Percentiles rank a stretch among this genome's conserved stretches.
Evolutionary conservation across 2,888 invertebrate genomes (phyloP).

Genomic region (Eupithecia inturbata): DNA sequence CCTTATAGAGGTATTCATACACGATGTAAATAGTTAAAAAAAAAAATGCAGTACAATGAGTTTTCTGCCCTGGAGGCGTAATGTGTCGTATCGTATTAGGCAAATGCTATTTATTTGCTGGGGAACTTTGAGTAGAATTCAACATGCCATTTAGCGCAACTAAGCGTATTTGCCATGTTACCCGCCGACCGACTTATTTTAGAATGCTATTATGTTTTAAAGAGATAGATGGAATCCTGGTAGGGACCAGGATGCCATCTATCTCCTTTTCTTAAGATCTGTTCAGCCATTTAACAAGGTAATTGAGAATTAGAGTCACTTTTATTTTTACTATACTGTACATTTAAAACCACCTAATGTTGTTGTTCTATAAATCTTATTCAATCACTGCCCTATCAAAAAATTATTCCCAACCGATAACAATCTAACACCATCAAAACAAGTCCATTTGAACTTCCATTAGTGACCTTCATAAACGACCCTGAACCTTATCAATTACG

Average conservation of each 20-base stretch:
- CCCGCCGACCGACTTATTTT: no score
- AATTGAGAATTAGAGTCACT: no score
- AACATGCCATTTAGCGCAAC: not conserved
- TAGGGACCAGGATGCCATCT: no score
- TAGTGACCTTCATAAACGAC: slow-evolving; percentile 27
- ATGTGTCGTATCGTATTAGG: not conserved
- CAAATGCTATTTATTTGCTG: not conserved
- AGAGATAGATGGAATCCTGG: no score
- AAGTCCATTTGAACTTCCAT: slow-evolving; percentile 19
- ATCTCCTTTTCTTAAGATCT: no score
- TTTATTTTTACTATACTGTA: no score
- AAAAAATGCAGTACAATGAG: not conserved
- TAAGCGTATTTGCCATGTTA: no score
- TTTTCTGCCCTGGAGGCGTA: not conserved
- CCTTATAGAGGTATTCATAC: no score
- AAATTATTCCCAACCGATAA: slow-evolving; percentile 8
- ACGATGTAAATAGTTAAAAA: no score
- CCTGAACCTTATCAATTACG: not conserved
- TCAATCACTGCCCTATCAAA: not conserved
- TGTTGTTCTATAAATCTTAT: not conserved
- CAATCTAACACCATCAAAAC: slow-evolving; percentile 22
- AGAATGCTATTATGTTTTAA: no score
- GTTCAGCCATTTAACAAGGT: no score
- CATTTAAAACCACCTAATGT: not conserved
- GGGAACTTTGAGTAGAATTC: not conserved